Percentiles rank a stretch among this genome's conserved stretches.
These are phyloP conservation scores for Amphiduros pacificus DNA, from an alignment of 2,888 invertebrate species.

Conservation along the genomic window DNA sequence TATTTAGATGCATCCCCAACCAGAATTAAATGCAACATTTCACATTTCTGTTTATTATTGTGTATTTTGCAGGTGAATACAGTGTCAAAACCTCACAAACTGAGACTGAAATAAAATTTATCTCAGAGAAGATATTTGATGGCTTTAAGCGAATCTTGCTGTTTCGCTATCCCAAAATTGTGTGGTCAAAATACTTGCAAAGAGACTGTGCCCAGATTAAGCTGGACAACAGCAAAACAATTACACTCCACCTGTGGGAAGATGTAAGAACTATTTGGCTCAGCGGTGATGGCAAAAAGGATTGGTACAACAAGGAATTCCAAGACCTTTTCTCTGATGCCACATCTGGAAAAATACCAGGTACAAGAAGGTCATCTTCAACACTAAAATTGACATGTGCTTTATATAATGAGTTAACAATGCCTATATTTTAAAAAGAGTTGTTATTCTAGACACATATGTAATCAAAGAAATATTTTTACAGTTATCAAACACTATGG, in stretches of 20 bases:
- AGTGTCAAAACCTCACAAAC: slow-evolving; percentile 22
- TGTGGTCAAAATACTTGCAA: slow-evolving; percentile 29
- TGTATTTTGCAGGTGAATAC: slow-evolving; percentile 23
- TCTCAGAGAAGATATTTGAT: slow-evolving; percentile 5
- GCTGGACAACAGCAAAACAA: slow-evolving; percentile 11
- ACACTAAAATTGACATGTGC: too few relatives aligned
- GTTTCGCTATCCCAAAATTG: slow-evolving; percentile 17
- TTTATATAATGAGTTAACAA: too few relatives aligned
- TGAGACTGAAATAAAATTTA: slow-evolving; percentile 28
- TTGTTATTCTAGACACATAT: too few relatives aligned
- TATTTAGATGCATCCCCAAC: too few relatives aligned
- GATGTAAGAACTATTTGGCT: slow-evolving; percentile 26
- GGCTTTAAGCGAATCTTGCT: slow-evolving; percentile 21
- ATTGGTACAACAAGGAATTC: slow-evolving; percentile 28
- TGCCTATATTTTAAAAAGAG: too few relatives aligned
- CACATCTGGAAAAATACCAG: too few relatives aligned
- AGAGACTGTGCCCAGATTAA: slow-evolving; percentile 26
- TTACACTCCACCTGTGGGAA: slow-evolving; percentile 29
- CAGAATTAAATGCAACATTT: too few relatives aligned
- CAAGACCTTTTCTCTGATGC: slow-evolving; percentile 7
- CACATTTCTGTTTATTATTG: too few relatives aligned
- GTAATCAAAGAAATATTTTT: too few relatives aligned
- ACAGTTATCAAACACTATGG: too few relatives aligned
- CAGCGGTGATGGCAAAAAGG: slow-evolving; percentile 27
- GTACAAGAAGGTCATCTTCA: too few relatives aligned